Conservation (phyloP, 2,113 vertebrate genomes). For the Silurus glanis region DNA sequence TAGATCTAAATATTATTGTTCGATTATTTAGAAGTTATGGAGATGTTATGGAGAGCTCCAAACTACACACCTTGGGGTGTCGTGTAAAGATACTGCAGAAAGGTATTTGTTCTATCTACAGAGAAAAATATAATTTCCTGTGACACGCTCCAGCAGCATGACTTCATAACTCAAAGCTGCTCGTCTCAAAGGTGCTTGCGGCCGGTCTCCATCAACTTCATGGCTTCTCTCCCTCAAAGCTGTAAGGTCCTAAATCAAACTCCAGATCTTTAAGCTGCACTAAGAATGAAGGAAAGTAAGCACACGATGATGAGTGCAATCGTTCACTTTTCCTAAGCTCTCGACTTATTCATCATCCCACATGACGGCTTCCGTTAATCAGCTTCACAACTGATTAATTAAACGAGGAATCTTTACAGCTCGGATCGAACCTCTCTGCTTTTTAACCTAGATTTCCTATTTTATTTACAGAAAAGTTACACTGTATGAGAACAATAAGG, state of each 20-base stretch:
- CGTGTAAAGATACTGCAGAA: background rate
- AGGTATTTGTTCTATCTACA: slow-evolving; percentile 14
- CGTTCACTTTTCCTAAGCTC: background rate
- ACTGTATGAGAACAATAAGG: no score
- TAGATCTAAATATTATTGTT: no score
- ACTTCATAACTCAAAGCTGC: slow-evolving; percentile 39
- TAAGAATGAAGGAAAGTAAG: background rate
- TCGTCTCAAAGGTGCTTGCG: slow-evolving; percentile 12
- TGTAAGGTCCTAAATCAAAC: background rate
- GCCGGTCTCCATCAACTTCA: slow-evolving; percentile 11
- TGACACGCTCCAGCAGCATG: slow-evolving; percentile 45
- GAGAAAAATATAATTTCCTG: slow-evolving; percentile 44
- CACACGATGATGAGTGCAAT: background rate
- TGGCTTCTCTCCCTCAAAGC: background rate
- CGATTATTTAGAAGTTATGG: background rate
- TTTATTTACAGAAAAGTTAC: background rate
- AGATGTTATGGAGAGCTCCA: background rate
- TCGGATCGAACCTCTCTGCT: no score
- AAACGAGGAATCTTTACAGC: background rate
- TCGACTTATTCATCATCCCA: background rate
- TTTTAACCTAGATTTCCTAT: background rate
- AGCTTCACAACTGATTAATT: background rate
- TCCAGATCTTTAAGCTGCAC: background rate
- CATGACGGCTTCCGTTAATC: slow-evolving; percentile 11
- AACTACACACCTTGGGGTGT: background rate